These are phyloP conservation scores for Lutjanus campechanus DNA, from an alignment of 2,797 vertebrate genomes.

Conservation along the genomic window DNA sequence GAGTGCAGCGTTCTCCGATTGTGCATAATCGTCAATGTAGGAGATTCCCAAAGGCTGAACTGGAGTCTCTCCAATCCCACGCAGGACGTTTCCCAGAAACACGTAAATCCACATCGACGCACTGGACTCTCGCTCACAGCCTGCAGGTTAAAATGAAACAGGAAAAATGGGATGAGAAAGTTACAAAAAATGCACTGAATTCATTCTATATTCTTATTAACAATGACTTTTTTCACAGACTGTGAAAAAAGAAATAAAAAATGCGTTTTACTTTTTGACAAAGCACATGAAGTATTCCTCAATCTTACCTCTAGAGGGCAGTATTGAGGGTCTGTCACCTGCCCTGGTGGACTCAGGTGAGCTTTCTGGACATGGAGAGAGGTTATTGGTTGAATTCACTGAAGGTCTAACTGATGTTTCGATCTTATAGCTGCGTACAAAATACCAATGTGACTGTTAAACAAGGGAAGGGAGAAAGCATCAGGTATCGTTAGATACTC, in stretches of 20 bases:
- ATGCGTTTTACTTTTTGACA: too few relatives aligned
- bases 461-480: slow-evolving; percentile 74
- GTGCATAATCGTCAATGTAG: slow-evolving; percentile 84
- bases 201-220: too few relatives aligned
- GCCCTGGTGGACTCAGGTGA: slow-evolving; percentile 63
- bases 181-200: too few relatives aligned
- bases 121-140: slow-evolving; percentile 80
- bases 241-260: too few relatives aligned
- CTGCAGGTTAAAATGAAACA: slow-evolving; percentile 44
- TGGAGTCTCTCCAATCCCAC: slow-evolving; percentile 84
- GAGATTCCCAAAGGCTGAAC: slow-evolving; percentile 83
- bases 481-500: slow-evolving; percentile 66
- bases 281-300: not conserved
- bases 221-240: too few relatives aligned
- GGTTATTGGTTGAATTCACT: slow-evolving; percentile 87
- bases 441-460: slow-evolving; percentile 77
- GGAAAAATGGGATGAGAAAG: not conserved
- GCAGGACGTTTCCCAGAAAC: slow-evolving; percentile 82
- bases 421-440: slow-evolving; percentile 90
- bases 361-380: slow-evolving; percentile 87
- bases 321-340: slow-evolving; percentile 60
- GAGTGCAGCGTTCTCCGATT: slow-evolving; percentile 81
- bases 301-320: slow-evolving; percentile 72
- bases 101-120: slow-evolving; percentile 83
- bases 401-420: slow-evolving; percentile 87